Conservation (phyloP, 2,113 vertebrate species). For the Nibea albiflora region DNA sequence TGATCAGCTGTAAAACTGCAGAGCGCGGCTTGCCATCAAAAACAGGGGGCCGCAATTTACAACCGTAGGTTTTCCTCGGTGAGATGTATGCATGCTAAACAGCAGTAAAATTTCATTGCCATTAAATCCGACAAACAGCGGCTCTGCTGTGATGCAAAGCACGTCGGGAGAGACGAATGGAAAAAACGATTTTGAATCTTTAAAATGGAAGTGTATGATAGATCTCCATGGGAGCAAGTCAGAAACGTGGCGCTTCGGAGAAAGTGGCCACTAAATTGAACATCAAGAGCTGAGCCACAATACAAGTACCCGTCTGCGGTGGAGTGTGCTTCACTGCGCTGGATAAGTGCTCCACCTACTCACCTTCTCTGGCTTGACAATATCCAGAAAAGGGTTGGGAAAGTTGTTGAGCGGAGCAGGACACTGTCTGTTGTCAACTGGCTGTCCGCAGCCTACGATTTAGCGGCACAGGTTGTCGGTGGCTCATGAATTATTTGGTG, state of each 20-base stretch:
- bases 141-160: not conserved
- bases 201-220: slow-evolving; percentile 7
- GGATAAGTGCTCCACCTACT: slow-evolving; percentile 38
- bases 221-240: slow-evolving; percentile 7
- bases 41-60: slow-evolving; percentile 12
- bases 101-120: slow-evolving; percentile 3
- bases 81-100: slow-evolving; percentile 8
- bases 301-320: slow-evolving; percentile 42
- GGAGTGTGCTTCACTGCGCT: slow-evolving; percentile 40
- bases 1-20: slow-evolving; percentile 30
- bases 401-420: slow-evolving; percentile 16
- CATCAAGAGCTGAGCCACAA: slow-evolving; percentile 43
- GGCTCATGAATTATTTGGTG: slow-evolving; percentile 10
- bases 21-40: slow-evolving; percentile 38
- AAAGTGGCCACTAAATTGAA: slow-evolving; percentile 47
- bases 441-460: not conserved
- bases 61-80: not conserved
- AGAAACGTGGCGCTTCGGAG: slow-evolving; percentile 27
- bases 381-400: slow-evolving; percentile 20
- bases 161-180: slow-evolving; percentile 8
- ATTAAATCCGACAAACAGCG: slow-evolving; percentile 27
- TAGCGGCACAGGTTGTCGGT: not conserved
- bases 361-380: slow-evolving; percentile 27
- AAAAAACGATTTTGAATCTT: not conserved
- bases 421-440: not conserved